Base-by-base conservation (phyloP, 2,797 vertebrate species). In the Simalia tracyae region DNA sequence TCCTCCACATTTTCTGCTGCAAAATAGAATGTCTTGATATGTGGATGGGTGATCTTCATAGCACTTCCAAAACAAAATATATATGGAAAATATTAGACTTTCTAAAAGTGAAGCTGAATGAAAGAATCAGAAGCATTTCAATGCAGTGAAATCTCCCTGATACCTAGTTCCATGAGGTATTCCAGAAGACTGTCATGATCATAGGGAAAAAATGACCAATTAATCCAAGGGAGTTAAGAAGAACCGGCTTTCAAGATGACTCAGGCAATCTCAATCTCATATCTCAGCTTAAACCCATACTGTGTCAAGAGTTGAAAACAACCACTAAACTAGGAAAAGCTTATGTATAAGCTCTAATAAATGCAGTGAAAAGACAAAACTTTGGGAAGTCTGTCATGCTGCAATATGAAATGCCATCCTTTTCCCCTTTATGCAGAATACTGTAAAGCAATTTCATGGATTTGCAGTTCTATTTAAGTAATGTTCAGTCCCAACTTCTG, bases 11-110 rank as follows among this genome's bases (percentile, higher is more conserved):
- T 99, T 96, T 99, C 99, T 81, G 99, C 99, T 2, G 99, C 99
- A 96, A 99, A 99, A 96, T 98, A 99, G 97, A 99, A 99, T 95
- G 98, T 98, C 98, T 98, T 99, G 97, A 99, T 98, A 84, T 99
- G 98, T 68, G 98, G 98, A 96, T 99, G 99, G 95, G 98, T 99
- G 92, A 99, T 98, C 98, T 99, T 99, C 95, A 99, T 98, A 14
- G 99, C 99, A 96, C 99, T 99, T 96, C 0, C 94, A 24, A 81
- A 93, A 86, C 8, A 91, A 88, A 3, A 93, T 36, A 92, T 19
- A 93, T 63, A 91, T 54, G 31, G 31, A 72, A 46, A 88, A 93
- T 95, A 26, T 56, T 88, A 84, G 24, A 92, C 93, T 15, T 84
- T 14, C 59, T 86, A 94, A 84, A 46, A 92, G 93, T 92, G 26